A percentile compares a stretch with the other conserved stretches of the same genome.
Conservation (phyloP, 2,888 invertebrate genomes). For the Glaucopsyche alexis region DNA sequence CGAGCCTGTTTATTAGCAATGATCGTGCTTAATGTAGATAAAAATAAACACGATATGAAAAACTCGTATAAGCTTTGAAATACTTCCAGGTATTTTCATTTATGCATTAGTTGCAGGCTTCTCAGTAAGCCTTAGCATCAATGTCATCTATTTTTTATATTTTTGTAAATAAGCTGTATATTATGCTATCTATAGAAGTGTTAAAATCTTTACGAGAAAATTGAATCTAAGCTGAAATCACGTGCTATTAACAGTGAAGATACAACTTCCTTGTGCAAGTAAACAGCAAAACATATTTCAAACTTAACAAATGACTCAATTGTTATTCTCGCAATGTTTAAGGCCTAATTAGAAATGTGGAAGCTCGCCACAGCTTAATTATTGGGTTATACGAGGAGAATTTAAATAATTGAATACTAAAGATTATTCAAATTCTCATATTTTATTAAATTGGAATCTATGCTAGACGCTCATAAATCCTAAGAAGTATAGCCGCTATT, state of each 20-base stretch:
- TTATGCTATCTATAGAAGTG: no score
- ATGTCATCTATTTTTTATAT: no score
- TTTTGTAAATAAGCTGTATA: no score
- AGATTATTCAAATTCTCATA: not conserved
- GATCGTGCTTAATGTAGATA: not conserved
- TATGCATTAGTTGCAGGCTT: no score
- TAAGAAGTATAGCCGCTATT: no score
- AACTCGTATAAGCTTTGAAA: no score
- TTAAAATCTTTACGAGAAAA: not conserved
- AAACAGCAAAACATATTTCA: not conserved
- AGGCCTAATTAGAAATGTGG: not conserved
- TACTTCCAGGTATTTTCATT: no score
- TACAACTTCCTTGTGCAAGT: not conserved
- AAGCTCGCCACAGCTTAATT: constrained; percentile 2
- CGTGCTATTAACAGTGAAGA: not conserved
- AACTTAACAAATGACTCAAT: not conserved
- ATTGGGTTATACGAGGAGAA: not conserved
- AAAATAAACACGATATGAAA: not conserved
- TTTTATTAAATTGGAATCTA: not conserved
- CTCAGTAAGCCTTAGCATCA: no score
- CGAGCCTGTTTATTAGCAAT: not conserved
- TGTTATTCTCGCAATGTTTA: not conserved
- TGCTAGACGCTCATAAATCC: not conserved
- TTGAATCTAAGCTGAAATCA: not conserved
- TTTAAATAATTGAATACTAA: not conserved